Base-by-base conservation (phyloP, 2,888 invertebrate species). In the Dynastes maya region DNA sequence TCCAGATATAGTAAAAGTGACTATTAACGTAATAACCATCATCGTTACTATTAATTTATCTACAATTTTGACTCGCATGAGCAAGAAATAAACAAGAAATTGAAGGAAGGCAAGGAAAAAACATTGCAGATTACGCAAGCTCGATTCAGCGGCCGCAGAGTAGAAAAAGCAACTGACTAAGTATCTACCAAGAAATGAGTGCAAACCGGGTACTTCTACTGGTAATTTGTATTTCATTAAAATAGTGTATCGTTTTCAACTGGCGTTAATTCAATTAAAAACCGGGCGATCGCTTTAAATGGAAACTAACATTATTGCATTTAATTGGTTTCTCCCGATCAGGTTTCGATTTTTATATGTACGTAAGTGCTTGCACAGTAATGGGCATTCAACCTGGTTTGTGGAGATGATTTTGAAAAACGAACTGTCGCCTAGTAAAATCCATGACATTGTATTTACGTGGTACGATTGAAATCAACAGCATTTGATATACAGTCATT, bases 201-300 rank as follows among this genome's bases (percentile, higher is more conserved):
- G 58, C 58, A 40, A 40, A 55, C 5, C 29, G 5, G 72, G 22
- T 37, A 37, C 40, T 40, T 27, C 40, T 6, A 11, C 58, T 58
- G 40, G 40, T 72, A 72, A 72, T 72, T 72, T 58, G 72, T 72
- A 72, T 58, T 72, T 72, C 58, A 72, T 72, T 72, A 72, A 55
- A 72, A 72, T 72, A 37, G 72, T 58, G 72, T 58, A 58, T 72
- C 72, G 72, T 58, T 72, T 61, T 72, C 72, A 72, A 58, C 29
- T 72, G 72, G 37, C 58, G 72, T 58, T 72, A 72, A 72, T 72
- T 58, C 72, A 16, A 72, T 72, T 72, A 72, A 72, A 72, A 72
- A 72, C 61, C 58, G 40, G 58, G 58, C 58, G 58, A 58, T 72
- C 16, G 72, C 72, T 72, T 58, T 72, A 72, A 58, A 58, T 72